Percentiles rank a stretch among this genome's conserved stretches.
phyloP scores from a whole-genome alignment of 92 coral and sea anemone species.

The Porites cylindrica region DNA sequence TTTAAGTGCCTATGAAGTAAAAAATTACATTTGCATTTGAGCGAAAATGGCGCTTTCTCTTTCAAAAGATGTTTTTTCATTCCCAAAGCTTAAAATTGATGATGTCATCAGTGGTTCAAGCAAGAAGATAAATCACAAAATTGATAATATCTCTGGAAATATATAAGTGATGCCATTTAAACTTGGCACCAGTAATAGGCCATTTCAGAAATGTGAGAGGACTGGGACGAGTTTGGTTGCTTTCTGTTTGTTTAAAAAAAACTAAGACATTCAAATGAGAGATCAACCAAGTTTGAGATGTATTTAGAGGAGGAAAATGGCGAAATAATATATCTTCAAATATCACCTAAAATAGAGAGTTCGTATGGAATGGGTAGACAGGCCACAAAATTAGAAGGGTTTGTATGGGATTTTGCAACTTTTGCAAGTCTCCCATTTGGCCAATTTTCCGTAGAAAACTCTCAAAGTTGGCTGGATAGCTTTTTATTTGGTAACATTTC shows the following conservation, averaged over 20 bases:
- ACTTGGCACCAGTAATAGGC: background rate
- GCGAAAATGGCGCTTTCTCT: no score
- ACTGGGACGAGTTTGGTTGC: background rate
- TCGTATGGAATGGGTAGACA: slow-evolving; percentile 26
- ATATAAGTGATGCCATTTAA: background rate
- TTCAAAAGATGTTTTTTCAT: no score
- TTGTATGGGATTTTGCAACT: background rate
- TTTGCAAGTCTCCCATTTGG: slow-evolving; percentile 37
- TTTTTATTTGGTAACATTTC: slow-evolving; percentile 13
- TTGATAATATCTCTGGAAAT: background rate
- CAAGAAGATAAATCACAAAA: background rate
- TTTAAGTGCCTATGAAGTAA: no score
- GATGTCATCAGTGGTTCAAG: background rate
- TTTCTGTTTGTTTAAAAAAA: slow-evolving; percentile 2
- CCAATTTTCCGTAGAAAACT: slow-evolving; percentile 32
- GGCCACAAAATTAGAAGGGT: slow-evolving; percentile 34
- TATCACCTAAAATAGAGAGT: background rate
- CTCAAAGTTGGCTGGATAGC: slow-evolving; percentile 29
- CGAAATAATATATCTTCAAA: no score
- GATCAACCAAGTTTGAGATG: slow-evolving; percentile 11
- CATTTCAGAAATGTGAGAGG: no score
- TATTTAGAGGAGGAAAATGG: no score
- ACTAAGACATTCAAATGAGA: slow-evolving; percentile 5
- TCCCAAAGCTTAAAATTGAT: background rate
- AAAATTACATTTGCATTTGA: no score